A percentile compares a stretch with the other conserved stretches of the same genome.
Conservation (phyloP, 2,113 vertebrate genomes). For the Ascaphus truei region DNA sequence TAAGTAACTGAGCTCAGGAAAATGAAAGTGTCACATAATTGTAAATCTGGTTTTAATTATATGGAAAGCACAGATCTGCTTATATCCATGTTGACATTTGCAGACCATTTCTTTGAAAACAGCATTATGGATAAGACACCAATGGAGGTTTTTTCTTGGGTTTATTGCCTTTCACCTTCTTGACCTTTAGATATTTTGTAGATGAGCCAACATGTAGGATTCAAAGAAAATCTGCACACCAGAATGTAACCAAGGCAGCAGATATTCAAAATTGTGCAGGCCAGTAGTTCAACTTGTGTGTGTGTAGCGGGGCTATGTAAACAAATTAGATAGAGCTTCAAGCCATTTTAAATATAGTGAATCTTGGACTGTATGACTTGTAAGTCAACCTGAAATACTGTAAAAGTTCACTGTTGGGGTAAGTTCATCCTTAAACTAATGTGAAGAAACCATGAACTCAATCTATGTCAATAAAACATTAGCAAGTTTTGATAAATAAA, state of each 20-base stretch:
- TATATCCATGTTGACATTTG: conserved; percentile 40
- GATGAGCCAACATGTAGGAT: conserved; percentile 43
- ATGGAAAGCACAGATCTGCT: conserved; percentile 35
- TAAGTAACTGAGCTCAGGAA: too few species aligned
- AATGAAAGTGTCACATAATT: conserved; percentile 45
- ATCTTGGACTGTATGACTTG: conserved; percentile 21
- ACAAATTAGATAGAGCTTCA: conserved; percentile 44
- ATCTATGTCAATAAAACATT: too few species aligned
- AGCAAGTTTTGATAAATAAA: too few species aligned
- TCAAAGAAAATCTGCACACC: conserved; percentile 51
- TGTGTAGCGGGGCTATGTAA: conserved; percentile 46
- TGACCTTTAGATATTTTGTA: conserved; percentile 45
- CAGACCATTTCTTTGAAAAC: conserved; percentile 32
- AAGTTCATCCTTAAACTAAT: neutral
- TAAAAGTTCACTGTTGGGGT: conserved; percentile 44
- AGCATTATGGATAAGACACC: conserved; percentile 45
- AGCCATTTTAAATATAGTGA: conserved; percentile 47
- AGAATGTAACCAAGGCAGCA: conserved; percentile 33
- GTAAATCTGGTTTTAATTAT: conserved; percentile 55
- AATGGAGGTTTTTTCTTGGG: neutral
- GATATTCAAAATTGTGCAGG: conserved; percentile 48
- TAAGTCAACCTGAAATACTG: conserved; percentile 40
- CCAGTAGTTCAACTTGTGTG: conserved; percentile 48
- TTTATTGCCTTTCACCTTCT: conserved; percentile 44
- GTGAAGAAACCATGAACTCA: too few species aligned